A percentile compares a stretch with the other conserved stretches of the same genome.
phyloP scores from a whole-genome alignment of 2,797 vertebrate genomes.

The Mormyrus hasselquistii region DNA sequence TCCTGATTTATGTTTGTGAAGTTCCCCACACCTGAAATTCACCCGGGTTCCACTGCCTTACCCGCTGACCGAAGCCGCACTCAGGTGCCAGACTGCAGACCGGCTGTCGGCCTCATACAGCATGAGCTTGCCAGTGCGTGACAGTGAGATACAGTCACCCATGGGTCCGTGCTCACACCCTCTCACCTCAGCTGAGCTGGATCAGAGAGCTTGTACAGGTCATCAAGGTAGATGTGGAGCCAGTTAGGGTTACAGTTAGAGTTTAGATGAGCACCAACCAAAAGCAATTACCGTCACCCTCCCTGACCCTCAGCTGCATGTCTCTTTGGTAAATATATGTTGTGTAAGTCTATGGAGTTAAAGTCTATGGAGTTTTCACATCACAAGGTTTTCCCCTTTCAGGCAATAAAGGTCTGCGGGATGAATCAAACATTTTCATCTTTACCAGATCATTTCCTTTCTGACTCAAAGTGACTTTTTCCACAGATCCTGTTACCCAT shows the following conservation, averaged over 20 bases:
- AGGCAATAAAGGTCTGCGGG: not conserved
- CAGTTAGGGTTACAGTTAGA: not conserved
- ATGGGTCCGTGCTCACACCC: not conserved
- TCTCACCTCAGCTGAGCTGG: not conserved
- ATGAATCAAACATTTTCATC: not conserved
- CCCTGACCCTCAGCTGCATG: not conserved
- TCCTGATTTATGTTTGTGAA: not conserved
- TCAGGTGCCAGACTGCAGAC: not conserved
- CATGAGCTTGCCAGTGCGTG: not conserved
- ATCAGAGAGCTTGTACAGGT: not conserved
- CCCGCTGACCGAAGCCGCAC: not conserved
- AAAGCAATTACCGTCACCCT: not conserved
- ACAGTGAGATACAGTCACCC: not conserved
- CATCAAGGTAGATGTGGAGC: not conserved
- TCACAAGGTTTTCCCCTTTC: not conserved
- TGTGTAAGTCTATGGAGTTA: not conserved
- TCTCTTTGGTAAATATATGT: not conserved
- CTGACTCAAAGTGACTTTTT: not conserved
- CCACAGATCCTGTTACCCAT: not conserved
- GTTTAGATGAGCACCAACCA: not conserved
- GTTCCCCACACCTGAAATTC: not conserved
- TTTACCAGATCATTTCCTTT: not conserved
- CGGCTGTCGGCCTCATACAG: not conserved
- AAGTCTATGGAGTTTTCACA: not conserved
- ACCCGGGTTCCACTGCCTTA: not conserved